These are phyloP conservation scores for Corythornis vintsioides DNA, from an alignment of 2,113 vertebrate species.

Conservation along the genomic window DNA sequence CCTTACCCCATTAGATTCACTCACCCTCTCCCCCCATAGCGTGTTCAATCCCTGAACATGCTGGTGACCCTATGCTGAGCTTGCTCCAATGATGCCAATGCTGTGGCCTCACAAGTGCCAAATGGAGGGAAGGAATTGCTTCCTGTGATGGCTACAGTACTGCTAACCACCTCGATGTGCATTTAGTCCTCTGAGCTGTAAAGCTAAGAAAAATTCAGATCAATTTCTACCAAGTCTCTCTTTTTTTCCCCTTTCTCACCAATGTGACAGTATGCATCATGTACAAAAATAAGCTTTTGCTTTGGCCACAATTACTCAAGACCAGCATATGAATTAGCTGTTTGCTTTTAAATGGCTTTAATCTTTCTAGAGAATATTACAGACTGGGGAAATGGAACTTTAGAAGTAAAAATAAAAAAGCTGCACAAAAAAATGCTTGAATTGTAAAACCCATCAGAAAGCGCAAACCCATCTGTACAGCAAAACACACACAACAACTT, in stretches of 20 bases:
- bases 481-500: constrained; percentile 65
- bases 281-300: not conserved
- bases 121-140: fast-evolving
- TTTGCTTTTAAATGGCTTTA: not conserved
- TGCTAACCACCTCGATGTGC: not conserved
- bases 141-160: not conserved
- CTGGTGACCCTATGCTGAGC: not conserved
- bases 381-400: not conserved
- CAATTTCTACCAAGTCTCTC: not conserved
- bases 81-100: not conserved
- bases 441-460: constrained; percentile 52
- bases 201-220: not conserved
- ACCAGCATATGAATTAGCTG: not conserved
- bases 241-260: not conserved
- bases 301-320: not conserved
- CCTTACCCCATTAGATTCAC: not conserved
- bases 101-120: not conserved
- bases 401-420: not conserved
- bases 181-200: not conserved
- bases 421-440: constrained; percentile 8
- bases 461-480: constrained; percentile 34
- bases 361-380: not conserved
- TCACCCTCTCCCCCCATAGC: fast-evolving
- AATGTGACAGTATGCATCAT: not conserved
- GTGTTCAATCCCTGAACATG: not conserved